Conservation (phyloP, 2,113 vertebrate genomes). For the Tychaedon coryphoeus region DNA sequence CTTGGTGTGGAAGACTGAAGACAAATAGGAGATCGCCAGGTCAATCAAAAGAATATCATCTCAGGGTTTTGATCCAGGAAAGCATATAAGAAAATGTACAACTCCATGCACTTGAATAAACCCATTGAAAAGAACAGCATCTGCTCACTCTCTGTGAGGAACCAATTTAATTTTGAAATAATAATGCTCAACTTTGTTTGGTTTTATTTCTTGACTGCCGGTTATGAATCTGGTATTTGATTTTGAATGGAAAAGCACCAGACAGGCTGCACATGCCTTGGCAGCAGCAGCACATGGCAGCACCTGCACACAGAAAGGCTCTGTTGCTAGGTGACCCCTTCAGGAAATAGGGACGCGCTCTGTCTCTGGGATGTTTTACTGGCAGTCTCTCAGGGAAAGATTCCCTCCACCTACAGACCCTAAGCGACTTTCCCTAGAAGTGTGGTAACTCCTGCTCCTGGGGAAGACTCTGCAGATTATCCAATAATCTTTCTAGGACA, state of each 20-base stretch:
- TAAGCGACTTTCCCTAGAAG: not conserved
- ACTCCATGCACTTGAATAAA: not conserved
- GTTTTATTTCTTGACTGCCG: not conserved
- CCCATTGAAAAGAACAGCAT: not conserved
- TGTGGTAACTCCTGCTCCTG: not conserved
- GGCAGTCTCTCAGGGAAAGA: not conserved
- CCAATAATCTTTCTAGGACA: too few relatives aligned
- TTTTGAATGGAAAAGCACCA: not conserved
- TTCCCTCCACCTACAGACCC: not conserved
- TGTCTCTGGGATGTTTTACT: too few relatives aligned
- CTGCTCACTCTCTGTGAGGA: not conserved
- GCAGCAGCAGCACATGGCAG: not conserved
- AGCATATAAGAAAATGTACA: not conserved
- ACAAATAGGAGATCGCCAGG: not conserved
- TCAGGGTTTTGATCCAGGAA: not conserved
- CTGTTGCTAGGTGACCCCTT: not conserved
- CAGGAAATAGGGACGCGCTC: not conserved
- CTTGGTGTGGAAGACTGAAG: not conserved
- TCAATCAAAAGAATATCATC: not conserved
- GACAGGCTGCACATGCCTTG: not conserved
- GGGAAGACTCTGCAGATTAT: not conserved
- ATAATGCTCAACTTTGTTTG: not conserved
- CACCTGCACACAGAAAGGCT: not conserved
- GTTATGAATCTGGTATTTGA: not conserved
- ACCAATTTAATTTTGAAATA: not conserved